Base-by-base conservation (phyloP, 2,888 invertebrate species). In the Neocrepidodera transversa region DNA sequence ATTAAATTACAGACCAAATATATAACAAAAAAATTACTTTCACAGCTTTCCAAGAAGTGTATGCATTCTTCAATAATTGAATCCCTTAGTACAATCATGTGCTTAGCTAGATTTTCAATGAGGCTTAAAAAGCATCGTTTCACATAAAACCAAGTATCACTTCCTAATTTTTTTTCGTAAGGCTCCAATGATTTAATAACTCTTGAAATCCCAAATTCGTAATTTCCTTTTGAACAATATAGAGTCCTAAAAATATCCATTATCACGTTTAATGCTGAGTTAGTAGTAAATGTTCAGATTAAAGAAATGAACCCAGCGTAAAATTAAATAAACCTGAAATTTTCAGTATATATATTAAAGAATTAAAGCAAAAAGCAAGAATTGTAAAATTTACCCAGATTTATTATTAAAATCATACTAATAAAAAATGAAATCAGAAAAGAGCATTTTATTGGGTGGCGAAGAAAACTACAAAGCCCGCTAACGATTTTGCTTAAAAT, bases 131-230 rank as follows among this genome's bases (percentile, higher is more conserved):
- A 93, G 76, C 97, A 97, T 60, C 97, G 85, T 78, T 98, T 98
- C 1, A 97, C 93, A 77, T 98, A 97, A 77, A 94, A 91, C 99
- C 99, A 99, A 2, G 99, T 99, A 76, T 99, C 98, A 0, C 97
- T 95, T 11, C 98, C 97, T 6, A 99, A 84, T 76, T 97, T 93
- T 79, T 93, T 93, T 75, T 92, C 91, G 73, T 93, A 95, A 0
- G 96, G 96, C 74, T 96, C 95, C 58, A 99, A 80, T 32, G 97
- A 97, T 80, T 98, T 97, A 75, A 98, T 96, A 0, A 99, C 94
- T 62, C 98, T 85, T 0, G 97, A 96, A 71, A 99, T 92, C 1
- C 99, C 99, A 80, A 99, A 99, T 79, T 99, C 98, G 74, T 96
- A 99, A 80, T 99, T 99, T 0, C 97, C 97, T 80, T 98, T 99